These are phyloP conservation scores for Polylopha cassiicola DNA, from an alignment of 2,888 invertebrate species.

Conservation along the genomic window DNA sequence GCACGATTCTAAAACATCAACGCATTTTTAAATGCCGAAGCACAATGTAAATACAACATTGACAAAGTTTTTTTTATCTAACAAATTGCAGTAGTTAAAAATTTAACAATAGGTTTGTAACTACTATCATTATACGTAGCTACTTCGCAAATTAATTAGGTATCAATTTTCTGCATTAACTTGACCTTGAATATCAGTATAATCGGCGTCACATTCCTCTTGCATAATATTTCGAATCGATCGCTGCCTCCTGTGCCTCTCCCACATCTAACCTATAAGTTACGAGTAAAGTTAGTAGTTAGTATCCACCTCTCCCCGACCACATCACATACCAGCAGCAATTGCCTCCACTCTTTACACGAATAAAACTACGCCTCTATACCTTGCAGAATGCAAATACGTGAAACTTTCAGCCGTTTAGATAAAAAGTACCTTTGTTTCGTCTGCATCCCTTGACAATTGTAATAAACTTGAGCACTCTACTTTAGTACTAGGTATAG, in stretches of 20 bases:
- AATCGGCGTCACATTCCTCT: no score
- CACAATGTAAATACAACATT: no score
- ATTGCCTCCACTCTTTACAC: conserved; percentile 48
- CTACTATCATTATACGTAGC: no score
- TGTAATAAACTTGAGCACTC: conserved; percentile 18
- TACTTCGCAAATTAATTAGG: no score
- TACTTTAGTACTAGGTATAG: conserved; percentile 12
- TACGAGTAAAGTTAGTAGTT: conserved; percentile 48
- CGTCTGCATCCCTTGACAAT: conserved; percentile 28
- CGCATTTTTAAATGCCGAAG: no score
- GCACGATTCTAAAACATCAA: no score
- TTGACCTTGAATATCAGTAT: no score
- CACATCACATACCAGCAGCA: conserved; percentile 43
- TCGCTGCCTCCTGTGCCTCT: conserved; percentile 22
- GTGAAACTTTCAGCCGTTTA: conserved; percentile 31
- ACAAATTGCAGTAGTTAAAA: no score
- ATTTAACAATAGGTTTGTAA: no score
- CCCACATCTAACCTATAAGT: conserved; percentile 33
- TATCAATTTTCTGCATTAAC: no score
- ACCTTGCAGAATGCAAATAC: conserved; percentile 58
- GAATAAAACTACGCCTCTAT: conserved; percentile 37
- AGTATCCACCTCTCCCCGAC: conserved; percentile 39
- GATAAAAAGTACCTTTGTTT: conserved; percentile 46
- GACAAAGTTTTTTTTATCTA: no score
- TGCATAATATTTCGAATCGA: no score